Evolutionary conservation across 2,888 invertebrate species (phyloP).

Genomic region (Synergus umbraculus): DNA sequence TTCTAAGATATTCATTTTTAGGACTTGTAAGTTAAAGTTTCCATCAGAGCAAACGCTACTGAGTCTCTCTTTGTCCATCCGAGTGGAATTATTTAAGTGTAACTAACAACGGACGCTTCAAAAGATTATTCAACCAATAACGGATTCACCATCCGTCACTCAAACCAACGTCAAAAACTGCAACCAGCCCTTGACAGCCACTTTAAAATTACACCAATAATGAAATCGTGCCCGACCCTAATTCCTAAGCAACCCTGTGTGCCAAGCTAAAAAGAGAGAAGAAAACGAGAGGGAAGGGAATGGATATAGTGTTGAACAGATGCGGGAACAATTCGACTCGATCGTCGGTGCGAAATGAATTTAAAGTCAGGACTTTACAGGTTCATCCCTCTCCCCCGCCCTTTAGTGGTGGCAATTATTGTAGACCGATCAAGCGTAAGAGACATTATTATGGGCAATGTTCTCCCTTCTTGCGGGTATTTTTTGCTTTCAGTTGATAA

Average conservation of each 20-base stretch:
- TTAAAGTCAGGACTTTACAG: slow-evolving; percentile 73
- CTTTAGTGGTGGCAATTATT: slow-evolving; percentile 71
- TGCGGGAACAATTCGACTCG: slow-evolving; percentile 70
- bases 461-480: too few species aligned
- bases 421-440: slow-evolving; percentile 74
- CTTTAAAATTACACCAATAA: slow-evolving; percentile 77
- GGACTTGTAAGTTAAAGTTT: too few species aligned
- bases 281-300: slow-evolving; percentile 51
- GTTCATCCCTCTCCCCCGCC: slow-evolving; percentile 57
- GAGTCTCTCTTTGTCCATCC: background rate
- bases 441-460: slow-evolving; percentile 69
- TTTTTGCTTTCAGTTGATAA: too few species aligned
- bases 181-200: slow-evolving; percentile 71
- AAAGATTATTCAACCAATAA: background rate
- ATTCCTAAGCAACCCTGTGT: slow-evolving; percentile 67
- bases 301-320: slow-evolving; percentile 51
- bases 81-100: background rate
- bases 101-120: too few species aligned
- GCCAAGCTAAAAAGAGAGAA: slow-evolving; percentile 43
- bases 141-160: background rate
- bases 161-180: slow-evolving; percentile 65
- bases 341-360: slow-evolving; percentile 75
- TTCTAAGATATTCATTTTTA: too few species aligned
- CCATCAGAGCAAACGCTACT: too few species aligned
- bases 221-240: slow-evolving; percentile 74